Conservation (phyloP, 1,140 invertebrate species). For the Drosophila kohkoa region DNA sequence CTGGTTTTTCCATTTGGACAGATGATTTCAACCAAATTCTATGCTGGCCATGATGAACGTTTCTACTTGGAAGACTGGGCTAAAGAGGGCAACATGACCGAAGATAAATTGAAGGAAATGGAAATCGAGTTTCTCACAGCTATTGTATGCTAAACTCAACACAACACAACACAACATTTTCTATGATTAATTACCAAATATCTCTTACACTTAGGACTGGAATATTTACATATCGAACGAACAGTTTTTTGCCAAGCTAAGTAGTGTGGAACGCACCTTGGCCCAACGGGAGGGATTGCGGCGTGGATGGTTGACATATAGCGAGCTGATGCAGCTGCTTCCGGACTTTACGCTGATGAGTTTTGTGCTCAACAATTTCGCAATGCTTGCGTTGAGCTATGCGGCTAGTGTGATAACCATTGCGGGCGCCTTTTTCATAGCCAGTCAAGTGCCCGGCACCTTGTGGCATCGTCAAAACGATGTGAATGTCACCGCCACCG, state of each 20-base stretch:
- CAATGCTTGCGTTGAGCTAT: conserved; percentile 90
- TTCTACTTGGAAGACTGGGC: conserved; percentile 96
- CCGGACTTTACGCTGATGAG: conserved; percentile 86
- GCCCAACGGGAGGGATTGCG: conserved; percentile 90
- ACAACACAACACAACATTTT: too few relatives aligned
- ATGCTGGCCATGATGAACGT: conserved; percentile 95
- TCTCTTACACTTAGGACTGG: conserved; percentile 89
- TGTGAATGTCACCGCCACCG: neutral
- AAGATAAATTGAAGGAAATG: conserved; percentile 91
- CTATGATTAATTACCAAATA: conserved; percentile 1
- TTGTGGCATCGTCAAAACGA: conserved; percentile 63
- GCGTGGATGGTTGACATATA: conserved; percentile 94
- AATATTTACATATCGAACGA: conserved; percentile 90
- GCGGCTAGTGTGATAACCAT: conserved; percentile 89
- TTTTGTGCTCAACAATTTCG: conserved; percentile 88
- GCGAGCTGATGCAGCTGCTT: conserved; percentile 90
- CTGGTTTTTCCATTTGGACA: conserved; percentile 83
- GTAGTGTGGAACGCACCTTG: conserved; percentile 89
- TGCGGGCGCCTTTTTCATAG: conserved; percentile 89
- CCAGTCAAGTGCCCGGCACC: conserved; percentile 87
- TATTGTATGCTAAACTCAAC: conserved; percentile 89
- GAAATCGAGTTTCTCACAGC: conserved; percentile 95
- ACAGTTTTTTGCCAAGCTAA: conserved; percentile 89
- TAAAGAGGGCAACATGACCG: conserved; percentile 90
- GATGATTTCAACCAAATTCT: conserved; percentile 98